Evolutionary conservation across 1,140 invertebrate genomes (phyloP).

Genomic region (Bombus confusus): DNA sequence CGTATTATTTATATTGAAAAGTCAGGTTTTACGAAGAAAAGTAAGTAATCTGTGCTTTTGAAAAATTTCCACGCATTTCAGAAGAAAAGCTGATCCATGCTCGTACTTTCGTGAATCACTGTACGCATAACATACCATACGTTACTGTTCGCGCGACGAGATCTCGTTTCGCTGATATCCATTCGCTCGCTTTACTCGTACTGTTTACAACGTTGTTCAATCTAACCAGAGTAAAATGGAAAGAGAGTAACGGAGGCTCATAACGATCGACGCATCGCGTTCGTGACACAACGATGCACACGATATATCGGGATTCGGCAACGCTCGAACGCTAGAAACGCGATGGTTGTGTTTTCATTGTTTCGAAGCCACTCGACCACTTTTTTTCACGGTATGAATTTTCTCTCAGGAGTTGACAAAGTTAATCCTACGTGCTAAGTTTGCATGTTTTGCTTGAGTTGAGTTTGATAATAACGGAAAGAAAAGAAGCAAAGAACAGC

Average conservation of each 20-base stretch:
- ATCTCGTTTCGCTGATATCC: constrained; percentile 25
- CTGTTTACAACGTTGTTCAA: constrained; percentile 1
- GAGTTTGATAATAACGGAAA: neutral
- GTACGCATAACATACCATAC: neutral
- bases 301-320: neutral
- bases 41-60: too few species aligned
- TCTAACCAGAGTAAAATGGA: neutral
- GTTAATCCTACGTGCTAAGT: neutral
- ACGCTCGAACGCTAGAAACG: neutral
- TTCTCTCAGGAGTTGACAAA: neutral
- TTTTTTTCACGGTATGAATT: neutral
- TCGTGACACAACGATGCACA: neutral
- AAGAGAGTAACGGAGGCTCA: neutral
- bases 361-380: neutral
- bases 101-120: neutral
- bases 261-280: neutral
- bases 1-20: too few species aligned
- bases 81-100: neutral
- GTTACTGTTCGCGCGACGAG: neutral
- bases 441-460: constrained; percentile 19
- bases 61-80: too few species aligned
- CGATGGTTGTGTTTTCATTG: neutral
- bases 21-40: too few species aligned
- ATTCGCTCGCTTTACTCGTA: constrained; percentile 13
- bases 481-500: neutral